Evolutionary conservation across 1,140 invertebrate genomes (phyloP).

Genomic region (Apis cerana): DNA sequence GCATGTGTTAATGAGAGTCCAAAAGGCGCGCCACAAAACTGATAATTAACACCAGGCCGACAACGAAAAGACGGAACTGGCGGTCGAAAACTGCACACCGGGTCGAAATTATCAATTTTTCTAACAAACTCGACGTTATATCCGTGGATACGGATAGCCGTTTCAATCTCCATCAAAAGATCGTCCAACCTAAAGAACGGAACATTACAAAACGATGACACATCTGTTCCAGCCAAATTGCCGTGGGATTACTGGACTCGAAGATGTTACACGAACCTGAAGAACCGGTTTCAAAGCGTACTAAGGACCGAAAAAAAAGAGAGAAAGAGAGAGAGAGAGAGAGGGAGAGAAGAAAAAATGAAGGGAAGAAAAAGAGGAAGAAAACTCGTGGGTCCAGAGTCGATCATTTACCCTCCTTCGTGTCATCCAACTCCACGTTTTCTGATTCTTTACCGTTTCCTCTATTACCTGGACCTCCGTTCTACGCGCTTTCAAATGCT

Average conservation of each 20-base stretch:
- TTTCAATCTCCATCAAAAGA: neutral
- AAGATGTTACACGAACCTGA: slow-evolving; percentile 63
- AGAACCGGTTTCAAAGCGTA: slow-evolving; percentile 56
- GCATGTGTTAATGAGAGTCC: slow-evolving; percentile 54
- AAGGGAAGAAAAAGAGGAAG: neutral
- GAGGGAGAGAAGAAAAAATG: slow-evolving; percentile 17
- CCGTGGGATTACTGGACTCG: slow-evolving; percentile 63
- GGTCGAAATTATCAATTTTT: neutral
- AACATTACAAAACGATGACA: slow-evolving; percentile 54
- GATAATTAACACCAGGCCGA: slow-evolving; percentile 51
- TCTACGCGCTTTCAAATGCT: neutral
- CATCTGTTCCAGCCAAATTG: slow-evolving; percentile 65
- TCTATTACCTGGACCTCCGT: neutral
- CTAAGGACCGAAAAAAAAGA: slow-evolving; percentile 15
- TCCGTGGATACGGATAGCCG: neutral
- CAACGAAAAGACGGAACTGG: slow-evolving; percentile 24
- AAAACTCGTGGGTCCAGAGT: slow-evolving; percentile 39
- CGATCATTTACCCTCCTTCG: slow-evolving; percentile 51
- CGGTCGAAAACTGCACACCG: neutral
- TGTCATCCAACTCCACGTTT: slow-evolving; percentile 26
- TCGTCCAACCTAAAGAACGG: slow-evolving; percentile 13
- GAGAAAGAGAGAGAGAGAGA: neutral
- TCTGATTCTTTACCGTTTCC: slow-evolving; percentile 33
- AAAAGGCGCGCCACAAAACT: slow-evolving; percentile 61
- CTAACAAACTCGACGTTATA: neutral